A percentile compares a stretch with the other conserved stretches of the same genome.
These are phyloP conservation scores for Grapholita molesta DNA, from an alignment of 1,140 invertebrate genomes.

Conservation along the genomic window DNA sequence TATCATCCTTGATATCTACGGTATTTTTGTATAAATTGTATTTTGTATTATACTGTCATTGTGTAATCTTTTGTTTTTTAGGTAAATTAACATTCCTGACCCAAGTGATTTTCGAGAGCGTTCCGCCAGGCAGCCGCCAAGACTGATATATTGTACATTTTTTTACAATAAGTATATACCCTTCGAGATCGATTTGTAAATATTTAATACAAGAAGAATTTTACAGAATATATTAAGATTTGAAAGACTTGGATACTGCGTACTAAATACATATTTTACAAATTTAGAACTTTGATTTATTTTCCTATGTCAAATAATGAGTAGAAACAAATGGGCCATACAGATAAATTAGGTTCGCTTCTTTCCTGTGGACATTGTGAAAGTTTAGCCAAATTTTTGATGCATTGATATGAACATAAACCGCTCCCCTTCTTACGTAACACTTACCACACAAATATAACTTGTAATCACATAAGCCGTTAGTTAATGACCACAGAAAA, in stretches of 20 bases:
- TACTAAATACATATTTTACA: neutral
- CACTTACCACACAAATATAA: too few species aligned
- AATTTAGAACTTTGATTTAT: too few species aligned
- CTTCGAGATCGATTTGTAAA: conserved; percentile 25
- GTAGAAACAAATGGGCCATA: too few species aligned
- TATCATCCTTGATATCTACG: too few species aligned
- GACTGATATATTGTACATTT: conserved; percentile 51
- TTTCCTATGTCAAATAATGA: too few species aligned
- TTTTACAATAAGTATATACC: conserved; percentile 18
- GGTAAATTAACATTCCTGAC: conserved; percentile 83
- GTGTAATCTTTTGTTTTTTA: conserved; percentile 72
- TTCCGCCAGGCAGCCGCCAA: conserved; percentile 79
- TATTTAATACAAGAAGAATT: conserved; percentile 21
- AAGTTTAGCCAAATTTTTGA: too few species aligned
- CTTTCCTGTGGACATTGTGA: too few species aligned
- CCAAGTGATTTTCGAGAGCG: conserved; percentile 85
- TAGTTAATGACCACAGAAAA: too few species aligned
- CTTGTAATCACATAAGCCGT: too few species aligned
- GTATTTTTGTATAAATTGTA: neutral
- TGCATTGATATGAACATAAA: too few species aligned
- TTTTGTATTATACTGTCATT: neutral
- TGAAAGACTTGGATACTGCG: neutral
- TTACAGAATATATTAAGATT: neutral
- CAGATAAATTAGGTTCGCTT: too few species aligned
- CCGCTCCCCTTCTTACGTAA: too few species aligned